A percentile compares a stretch with the other conserved stretches of the same genome.
phyloP scores from a whole-genome alignment of 2,797 vertebrate genomes.

The Urocyon cinereoargenteus region DNA sequence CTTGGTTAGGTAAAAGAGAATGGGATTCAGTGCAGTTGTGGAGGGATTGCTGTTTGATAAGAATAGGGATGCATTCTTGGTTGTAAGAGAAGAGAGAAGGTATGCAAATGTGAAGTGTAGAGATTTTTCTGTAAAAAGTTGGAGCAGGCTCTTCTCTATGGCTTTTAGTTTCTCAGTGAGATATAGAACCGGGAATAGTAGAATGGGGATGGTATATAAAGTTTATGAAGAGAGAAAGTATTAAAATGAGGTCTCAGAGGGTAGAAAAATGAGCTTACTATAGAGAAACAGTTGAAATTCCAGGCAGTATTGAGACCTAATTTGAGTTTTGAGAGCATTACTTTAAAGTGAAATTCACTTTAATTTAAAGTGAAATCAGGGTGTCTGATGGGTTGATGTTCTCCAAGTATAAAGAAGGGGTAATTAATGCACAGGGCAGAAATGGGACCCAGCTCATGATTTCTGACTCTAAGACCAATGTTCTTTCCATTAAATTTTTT shows the following conservation, averaged over 20 bases:
- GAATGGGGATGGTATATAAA: neutral
- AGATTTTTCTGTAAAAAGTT: neutral
- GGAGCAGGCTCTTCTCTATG: neutral
- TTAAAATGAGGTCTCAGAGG: neutral
- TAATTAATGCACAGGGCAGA: neutral
- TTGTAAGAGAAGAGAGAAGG: neutral
- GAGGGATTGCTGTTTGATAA: neutral
- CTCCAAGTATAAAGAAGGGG: neutral
- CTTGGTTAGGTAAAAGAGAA: neutral
- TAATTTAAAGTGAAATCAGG: slow-evolving; percentile 52
- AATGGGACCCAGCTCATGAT: neutral
- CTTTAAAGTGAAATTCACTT: slow-evolving; percentile 58
- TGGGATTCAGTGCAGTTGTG: neutral
- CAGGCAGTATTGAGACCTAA: neutral
- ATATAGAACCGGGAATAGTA: neutral
- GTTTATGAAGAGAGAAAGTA: neutral
- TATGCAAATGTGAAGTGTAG: neutral
- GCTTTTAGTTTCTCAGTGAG: slow-evolving; percentile 11
- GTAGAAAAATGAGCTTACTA: neutral
- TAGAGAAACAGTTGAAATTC: slow-evolving; percentile 51
- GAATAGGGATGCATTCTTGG: neutral
- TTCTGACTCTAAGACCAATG: neutral
- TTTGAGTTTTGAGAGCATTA: slow-evolving; percentile 27
- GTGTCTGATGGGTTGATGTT: neutral
- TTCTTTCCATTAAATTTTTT: neutral